These are phyloP conservation scores for Trissolcus basalis DNA, from an alignment of 1,140 invertebrate genomes.

Conservation along the genomic window DNA sequence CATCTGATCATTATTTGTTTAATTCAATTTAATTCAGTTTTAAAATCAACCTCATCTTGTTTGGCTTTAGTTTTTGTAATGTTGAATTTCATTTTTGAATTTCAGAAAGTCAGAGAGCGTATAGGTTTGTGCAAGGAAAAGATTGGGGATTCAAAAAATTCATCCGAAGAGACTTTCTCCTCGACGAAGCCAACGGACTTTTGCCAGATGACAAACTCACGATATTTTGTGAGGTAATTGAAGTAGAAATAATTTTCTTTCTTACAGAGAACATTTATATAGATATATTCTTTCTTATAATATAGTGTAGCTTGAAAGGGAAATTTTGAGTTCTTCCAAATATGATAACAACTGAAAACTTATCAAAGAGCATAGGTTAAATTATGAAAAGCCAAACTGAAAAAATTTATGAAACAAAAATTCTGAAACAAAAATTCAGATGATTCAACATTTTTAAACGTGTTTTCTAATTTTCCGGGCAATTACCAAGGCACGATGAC, in stretches of 20 bases:
- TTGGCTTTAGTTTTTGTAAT: constrained; percentile 38
- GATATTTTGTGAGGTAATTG: constrained; percentile 96
- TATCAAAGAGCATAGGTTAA: too few species aligned
- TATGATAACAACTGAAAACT: too few species aligned
- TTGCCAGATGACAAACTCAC: constrained; percentile 99
- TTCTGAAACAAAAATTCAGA: too few species aligned
- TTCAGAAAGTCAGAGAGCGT: constrained; percentile 91
- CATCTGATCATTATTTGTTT: too few species aligned
- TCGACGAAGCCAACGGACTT: constrained; percentile 98
- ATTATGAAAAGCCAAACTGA: too few species aligned
- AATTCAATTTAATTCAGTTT: background rate
- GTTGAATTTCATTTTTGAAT: constrained; percentile 52
- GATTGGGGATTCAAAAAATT: constrained; percentile 99
- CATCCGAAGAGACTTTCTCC: constrained; percentile 96
- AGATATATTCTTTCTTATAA: background rate
- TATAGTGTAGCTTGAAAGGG: background rate
- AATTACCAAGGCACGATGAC: too few species aligned
- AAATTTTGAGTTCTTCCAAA: too few species aligned
- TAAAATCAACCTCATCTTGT: constrained; percentile 5
- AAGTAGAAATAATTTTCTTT: background rate
- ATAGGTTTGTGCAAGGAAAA: constrained; percentile 99
- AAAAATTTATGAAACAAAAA: too few species aligned
- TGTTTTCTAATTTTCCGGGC: too few species aligned
- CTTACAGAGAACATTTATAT: background rate
- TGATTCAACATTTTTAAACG: too few species aligned